Conservation (phyloP, 2,113 vertebrate species). For the Neotoma lepida region DNA sequence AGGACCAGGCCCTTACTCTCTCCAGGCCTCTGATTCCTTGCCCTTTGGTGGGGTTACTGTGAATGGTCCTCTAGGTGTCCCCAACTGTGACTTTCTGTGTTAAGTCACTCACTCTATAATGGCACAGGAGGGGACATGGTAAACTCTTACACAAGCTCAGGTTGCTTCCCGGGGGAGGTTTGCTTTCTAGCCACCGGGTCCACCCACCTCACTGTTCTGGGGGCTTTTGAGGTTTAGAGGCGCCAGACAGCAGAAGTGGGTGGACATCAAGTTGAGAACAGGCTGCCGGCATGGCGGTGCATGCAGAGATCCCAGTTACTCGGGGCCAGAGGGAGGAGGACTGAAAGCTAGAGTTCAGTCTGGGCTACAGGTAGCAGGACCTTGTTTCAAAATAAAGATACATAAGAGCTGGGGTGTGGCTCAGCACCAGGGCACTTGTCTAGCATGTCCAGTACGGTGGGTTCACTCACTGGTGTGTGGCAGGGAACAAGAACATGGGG, state of each 20-base stretch:
- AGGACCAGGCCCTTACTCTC: background rate
- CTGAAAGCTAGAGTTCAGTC: background rate
- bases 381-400: background rate
- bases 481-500: background rate
- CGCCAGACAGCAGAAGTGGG: background rate
- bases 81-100: background rate
- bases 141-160: background rate
- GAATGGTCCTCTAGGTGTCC: background rate
- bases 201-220: background rate
- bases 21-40: background rate
- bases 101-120: background rate
- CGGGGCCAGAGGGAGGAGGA: too few relatives aligned
- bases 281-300: background rate
- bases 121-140: background rate
- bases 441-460: too few relatives aligned
- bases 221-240: background rate
- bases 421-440: too few relatives aligned
- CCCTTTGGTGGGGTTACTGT: background rate
- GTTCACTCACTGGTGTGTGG: background rate
- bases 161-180: background rate
- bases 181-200: background rate
- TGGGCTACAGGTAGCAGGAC: background rate
- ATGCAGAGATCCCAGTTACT: background rate
- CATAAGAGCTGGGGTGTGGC: background rate
- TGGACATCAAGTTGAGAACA: background rate